These are phyloP conservation scores for Crocodylus rhombifer DNA, from an alignment of 2,797 vertebrate species.

Conservation along the genomic window DNA sequence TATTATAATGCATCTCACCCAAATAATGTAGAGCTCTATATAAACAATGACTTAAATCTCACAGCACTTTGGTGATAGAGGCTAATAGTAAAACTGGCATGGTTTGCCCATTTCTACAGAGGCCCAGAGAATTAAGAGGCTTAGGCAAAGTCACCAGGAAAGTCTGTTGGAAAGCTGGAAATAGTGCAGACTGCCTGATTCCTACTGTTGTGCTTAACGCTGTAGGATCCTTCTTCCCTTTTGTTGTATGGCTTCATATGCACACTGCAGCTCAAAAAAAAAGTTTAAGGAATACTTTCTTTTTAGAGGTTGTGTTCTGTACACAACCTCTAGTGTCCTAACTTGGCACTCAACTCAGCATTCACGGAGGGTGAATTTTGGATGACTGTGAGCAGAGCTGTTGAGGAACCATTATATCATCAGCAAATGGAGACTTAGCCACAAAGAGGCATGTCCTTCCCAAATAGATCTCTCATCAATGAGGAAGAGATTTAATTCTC, in stretches of 20 bases:
- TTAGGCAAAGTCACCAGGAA: too few species aligned
- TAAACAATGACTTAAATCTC: conserved; percentile 41
- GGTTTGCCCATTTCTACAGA: not conserved
- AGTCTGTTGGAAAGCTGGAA: conserved; percentile 25
- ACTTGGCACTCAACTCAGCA: too few species aligned
- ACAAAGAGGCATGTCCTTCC: not conserved
- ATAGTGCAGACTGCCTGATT: conserved; percentile 16
- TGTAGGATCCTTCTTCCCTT: not conserved
- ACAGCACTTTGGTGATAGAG: not conserved
- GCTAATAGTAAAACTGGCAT: not conserved
- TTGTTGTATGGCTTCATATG: rapidly evolving
- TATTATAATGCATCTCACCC: conserved; percentile 30
- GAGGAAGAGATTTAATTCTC: not conserved
- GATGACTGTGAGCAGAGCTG: not conserved
- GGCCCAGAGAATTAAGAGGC: too few species aligned
- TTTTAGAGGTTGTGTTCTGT: too few species aligned
- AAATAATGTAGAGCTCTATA: conserved; percentile 62
- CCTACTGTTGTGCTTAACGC: not conserved
- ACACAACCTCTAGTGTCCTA: too few species aligned
- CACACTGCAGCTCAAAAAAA: not conserved
- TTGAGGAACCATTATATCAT: not conserved
- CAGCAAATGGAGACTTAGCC: not conserved
- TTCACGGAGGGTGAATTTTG: too few species aligned
- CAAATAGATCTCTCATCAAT: not conserved
- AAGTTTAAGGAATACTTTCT: too few species aligned